Conservation (phyloP, 1,140 invertebrate species). For the Drosophila sucinea region DNA sequence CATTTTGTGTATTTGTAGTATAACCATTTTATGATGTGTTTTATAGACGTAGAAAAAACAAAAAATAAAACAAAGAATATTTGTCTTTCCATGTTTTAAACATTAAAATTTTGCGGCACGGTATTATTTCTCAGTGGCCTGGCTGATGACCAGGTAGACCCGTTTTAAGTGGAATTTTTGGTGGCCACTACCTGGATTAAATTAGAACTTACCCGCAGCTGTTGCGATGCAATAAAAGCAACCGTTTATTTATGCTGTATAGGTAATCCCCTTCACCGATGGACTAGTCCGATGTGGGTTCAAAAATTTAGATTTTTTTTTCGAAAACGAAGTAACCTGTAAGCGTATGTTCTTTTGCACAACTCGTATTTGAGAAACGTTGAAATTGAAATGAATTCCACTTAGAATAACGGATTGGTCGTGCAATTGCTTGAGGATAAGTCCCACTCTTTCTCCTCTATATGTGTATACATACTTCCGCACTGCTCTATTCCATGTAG, state of each 20-base stretch:
- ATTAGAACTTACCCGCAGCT: background rate
- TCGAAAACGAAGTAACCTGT: no score
- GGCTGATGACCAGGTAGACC: conserved; percentile 28
- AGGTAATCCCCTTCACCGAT: background rate
- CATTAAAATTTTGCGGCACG: conserved; percentile 32
- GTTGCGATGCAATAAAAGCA: background rate
- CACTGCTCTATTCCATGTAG: background rate
- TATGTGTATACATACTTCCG: background rate
- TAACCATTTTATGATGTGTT: conserved; percentile 18
- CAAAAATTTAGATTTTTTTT: no score
- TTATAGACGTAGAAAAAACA: conserved; percentile 28
- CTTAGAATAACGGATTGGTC: no score
- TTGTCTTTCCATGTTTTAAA: conserved; percentile 79
- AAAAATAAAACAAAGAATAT: conserved; percentile 49
- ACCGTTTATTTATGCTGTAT: background rate
- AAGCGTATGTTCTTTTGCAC: no score
- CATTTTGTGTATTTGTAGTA: conserved; percentile 13
- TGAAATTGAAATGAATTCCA: no score
- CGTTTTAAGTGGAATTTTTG: no score
- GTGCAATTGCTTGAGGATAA: background rate
- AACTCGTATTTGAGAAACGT: no score
- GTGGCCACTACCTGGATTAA: background rate
- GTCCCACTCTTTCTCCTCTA: background rate
- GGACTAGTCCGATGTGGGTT: no score
- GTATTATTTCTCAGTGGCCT: conserved; percentile 24